phyloP scores from a whole-genome alignment of 2,888 invertebrate genomes.

The Drosophila nr. perissopoda region DNA sequence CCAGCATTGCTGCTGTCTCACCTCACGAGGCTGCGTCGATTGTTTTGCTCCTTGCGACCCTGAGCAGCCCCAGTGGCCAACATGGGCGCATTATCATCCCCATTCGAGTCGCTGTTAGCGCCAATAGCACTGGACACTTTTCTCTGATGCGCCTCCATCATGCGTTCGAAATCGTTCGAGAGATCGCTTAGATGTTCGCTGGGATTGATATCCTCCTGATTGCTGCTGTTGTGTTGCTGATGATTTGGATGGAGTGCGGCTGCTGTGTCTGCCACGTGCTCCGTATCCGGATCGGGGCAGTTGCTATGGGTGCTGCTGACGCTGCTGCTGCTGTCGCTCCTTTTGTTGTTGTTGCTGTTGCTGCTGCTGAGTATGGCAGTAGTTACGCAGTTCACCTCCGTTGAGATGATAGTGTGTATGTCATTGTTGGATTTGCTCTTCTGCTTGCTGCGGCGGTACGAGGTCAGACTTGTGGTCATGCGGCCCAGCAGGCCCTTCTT shows the following conservation, averaged over 20 bases:
- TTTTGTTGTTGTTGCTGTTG: conserved; percentile 28
- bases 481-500: conserved; percentile 84
- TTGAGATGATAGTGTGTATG: conserved; percentile 78
- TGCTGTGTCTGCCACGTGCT: conserved; percentile 9
- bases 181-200: conserved; percentile 67
- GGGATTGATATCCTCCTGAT: conserved; percentile 11
- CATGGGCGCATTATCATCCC: conserved; percentile 51
- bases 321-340: conserved; percentile 15
- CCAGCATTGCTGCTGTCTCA: conserved; percentile 60
- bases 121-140: conserved; percentile 33
- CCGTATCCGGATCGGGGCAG: conserved; percentile 23
- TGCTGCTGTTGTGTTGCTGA: conserved; percentile 8
- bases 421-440: conserved; percentile 84
- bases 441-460: conserved; percentile 83
- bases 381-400: conserved; percentile 63
- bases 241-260: conserved; percentile 12
- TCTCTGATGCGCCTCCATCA: conserved; percentile 68
- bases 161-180: conserved; percentile 52
- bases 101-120: conserved; percentile 39
- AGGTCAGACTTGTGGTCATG: conserved; percentile 84
- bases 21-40: conserved; percentile 84
- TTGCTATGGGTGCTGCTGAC: conserved; percentile 15
- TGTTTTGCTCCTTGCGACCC: conserved; percentile 84
- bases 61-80: conserved; percentile 48
- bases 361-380: conserved; percentile 58